Evolutionary conservation across 1,140 invertebrate species (phyloP).

Genomic region (Arion vulgaris): DNA sequence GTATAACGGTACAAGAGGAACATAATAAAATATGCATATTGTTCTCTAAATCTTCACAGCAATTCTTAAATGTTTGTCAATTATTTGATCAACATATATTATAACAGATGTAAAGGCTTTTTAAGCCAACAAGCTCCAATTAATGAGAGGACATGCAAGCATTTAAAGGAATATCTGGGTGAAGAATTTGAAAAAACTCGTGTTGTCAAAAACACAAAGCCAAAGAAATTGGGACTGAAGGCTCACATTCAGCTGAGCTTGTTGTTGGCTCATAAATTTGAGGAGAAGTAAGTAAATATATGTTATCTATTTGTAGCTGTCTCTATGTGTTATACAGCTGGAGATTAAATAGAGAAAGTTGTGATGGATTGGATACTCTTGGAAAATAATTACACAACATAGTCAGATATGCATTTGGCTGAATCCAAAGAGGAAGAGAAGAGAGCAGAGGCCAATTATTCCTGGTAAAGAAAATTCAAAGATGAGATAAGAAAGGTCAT

Average conservation of each 20-base stretch:
- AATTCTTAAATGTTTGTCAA: neutral
- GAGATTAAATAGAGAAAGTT: too few species aligned
- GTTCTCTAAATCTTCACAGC: too few species aligned
- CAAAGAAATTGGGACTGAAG: slow-evolving; percentile 47
- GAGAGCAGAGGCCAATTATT: too few species aligned
- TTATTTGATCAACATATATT: neutral
- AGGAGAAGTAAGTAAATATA: slow-evolving; percentile 62
- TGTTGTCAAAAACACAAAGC: slow-evolving; percentile 43
- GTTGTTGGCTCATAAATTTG: slow-evolving; percentile 65
- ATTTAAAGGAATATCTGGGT: slow-evolving; percentile 63
- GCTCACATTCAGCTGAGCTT: slow-evolving; percentile 59
- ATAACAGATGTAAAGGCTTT: slow-evolving; percentile 57
- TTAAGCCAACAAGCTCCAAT: slow-evolving; percentile 51
- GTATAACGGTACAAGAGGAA: too few species aligned
- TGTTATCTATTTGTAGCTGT: neutral
- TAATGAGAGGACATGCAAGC: slow-evolving; percentile 65
- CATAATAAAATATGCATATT: too few species aligned
- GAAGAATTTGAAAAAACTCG: slow-evolving; percentile 60
- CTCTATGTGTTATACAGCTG: too few species aligned
- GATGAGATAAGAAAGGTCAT: too few species aligned
- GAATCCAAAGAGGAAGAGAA: too few species aligned
- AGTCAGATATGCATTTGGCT: too few species aligned
- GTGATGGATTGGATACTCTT: too few species aligned
- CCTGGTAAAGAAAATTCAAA: too few species aligned
- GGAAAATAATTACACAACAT: too few species aligned